Conservation (phyloP, 2,888 invertebrate species). For the Diachrysia chrysitis region DNA sequence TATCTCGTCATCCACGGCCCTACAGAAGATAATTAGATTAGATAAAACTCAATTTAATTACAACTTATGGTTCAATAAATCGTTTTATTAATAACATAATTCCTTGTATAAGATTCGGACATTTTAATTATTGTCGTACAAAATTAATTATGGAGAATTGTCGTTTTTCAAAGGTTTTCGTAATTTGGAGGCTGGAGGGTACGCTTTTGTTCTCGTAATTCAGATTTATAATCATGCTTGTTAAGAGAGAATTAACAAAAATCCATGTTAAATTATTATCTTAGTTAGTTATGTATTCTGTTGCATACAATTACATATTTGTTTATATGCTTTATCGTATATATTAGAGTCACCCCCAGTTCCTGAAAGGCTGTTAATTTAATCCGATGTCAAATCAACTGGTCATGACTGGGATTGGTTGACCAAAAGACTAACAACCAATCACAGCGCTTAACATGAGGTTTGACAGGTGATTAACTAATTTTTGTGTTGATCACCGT, state of each 20-base stretch:
- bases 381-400: no score
- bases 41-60: slow-evolving; percentile 42
- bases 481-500: no score
- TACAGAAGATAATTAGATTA: slow-evolving; percentile 38
- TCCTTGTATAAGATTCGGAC: slow-evolving; percentile 15
- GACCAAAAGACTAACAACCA: no score
- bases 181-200: slow-evolving; percentile 23
- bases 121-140: slow-evolving; percentile 49
- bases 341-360: no score
- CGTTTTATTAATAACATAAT: slow-evolving; percentile 31
- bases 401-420: no score
- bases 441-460: no score
- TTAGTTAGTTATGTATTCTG: no score
- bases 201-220: slow-evolving; percentile 22
- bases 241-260: slow-evolving; percentile 17
- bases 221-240: slow-evolving; percentile 34
- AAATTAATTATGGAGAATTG: slow-evolving; percentile 49
- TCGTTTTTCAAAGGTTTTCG: slow-evolving; percentile 40
- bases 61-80: slow-evolving; percentile 29
- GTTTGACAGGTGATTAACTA: no score
- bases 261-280: slow-evolving; percentile 6
- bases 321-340: no score
- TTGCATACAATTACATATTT: no score
- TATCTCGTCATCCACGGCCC: slow-evolving; percentile 7
- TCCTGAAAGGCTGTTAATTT: no score